These are phyloP conservation scores for Drosophila formosana DNA, from an alignment of 2,888 invertebrate genomes.

Conservation along the genomic window DNA sequence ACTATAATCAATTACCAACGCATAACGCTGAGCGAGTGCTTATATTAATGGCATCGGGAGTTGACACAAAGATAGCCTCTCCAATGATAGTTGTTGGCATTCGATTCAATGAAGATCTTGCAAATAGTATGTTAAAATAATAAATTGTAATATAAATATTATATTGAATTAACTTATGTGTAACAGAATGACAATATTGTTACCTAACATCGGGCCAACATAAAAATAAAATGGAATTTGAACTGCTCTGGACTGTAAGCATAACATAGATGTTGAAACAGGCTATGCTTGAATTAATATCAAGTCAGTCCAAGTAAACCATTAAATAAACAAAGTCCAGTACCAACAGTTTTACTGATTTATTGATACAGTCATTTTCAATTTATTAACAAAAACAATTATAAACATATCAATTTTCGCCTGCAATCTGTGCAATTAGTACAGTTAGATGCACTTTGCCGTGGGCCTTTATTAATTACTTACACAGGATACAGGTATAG, in stretches of 20 bases:
- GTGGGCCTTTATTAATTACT: conserved; percentile 60
- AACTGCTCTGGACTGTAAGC: no score
- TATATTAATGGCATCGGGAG: neutral
- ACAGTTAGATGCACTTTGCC: conserved; percentile 23
- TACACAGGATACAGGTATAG: conserved; percentile 39
- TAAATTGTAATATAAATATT: no score
- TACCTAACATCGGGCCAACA: no score
- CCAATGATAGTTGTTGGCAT: neutral
- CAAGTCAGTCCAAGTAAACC: no score
- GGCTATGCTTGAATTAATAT: no score
- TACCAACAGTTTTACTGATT: neutral
- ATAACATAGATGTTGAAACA: neutral
- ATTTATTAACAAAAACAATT: conserved; percentile 32
- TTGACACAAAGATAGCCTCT: neutral
- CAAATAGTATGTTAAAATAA: no score
- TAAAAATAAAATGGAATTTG: no score
- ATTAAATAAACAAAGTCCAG: no score
- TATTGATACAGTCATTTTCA: neutral
- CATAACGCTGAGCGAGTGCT: conserved; percentile 14
- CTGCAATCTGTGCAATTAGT: conserved; percentile 47
- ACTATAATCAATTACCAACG: conserved; percentile 59
- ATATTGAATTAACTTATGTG: no score
- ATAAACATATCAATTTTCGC: conserved; percentile 53
- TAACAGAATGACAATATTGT: no score
- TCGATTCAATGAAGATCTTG: neutral